A percentile compares a stretch with the other conserved stretches of the same genome.
phyloP scores from a whole-genome alignment of 2,113 vertebrate genomes.

The Sander lucioperca region DNA sequence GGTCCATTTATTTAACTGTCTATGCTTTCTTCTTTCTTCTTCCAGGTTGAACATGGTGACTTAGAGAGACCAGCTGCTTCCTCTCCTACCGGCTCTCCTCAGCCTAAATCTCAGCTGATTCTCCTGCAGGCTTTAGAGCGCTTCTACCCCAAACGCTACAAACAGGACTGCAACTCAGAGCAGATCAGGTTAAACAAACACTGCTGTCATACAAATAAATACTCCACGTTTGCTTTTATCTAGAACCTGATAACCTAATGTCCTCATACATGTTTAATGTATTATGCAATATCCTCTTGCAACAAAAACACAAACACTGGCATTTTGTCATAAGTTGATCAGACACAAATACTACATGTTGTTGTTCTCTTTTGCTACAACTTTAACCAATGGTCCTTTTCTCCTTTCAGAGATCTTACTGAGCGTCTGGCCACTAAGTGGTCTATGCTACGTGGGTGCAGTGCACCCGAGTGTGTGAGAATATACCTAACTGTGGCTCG shows the following conservation, averaged over 20 bases:
- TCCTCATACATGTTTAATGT: neutral
- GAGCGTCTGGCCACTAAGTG: conserved; percentile 88
- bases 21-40: neutral
- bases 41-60: conserved; percentile 90
- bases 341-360: neutral
- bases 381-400: neutral
- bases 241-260: neutral
- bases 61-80: conserved; percentile 83
- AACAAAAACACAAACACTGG: neutral
- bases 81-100: conserved; percentile 79
- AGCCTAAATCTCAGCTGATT: conserved; percentile 87
- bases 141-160: conserved; percentile 91
- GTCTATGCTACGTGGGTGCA: conserved; percentile 88
- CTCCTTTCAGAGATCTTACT: conserved; percentile 82
- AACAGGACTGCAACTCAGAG: conserved; percentile 85
- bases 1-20: no score
- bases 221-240: neutral
- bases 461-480: conserved; percentile 87
- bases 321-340: neutral
- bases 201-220: neutral
- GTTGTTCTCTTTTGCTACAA: neutral
- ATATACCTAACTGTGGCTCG: conserved; percentile 91
- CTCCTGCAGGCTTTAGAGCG: conserved; percentile 89
- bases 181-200: conserved; percentile 85
- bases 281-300: neutral